A percentile compares a stretch with the other conserved stretches of the same genome.
Conservation (phyloP, 2,797 vertebrate genomes). For the Carapus acus region DNA sequence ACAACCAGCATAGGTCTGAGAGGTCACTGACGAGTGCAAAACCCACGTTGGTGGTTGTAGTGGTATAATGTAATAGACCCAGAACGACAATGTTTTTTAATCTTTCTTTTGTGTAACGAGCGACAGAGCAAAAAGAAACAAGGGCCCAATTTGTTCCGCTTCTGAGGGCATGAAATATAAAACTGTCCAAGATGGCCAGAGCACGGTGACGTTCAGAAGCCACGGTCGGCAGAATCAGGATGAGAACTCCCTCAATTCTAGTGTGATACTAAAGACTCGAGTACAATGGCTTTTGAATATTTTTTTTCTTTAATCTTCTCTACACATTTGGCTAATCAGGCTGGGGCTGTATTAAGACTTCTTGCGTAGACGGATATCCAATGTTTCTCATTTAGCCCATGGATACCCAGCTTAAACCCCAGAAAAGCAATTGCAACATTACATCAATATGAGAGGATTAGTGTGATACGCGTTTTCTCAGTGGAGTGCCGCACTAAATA, state of each 20-base stretch:
- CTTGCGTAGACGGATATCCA: conserved; percentile 28
- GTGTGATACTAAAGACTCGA: conserved; percentile 24
- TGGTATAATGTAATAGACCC: conserved; percentile 41
- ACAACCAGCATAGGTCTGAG: background rate
- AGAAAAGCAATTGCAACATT: conserved; percentile 40
- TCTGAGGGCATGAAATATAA: conserved; percentile 63
- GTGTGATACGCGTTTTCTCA: conserved; percentile 21
- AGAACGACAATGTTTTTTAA: conserved; percentile 53
- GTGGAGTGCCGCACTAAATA: conserved; percentile 17
- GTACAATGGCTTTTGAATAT: conserved; percentile 21
- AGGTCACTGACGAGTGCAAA: conserved; percentile 38
- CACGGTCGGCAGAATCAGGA: conserved; percentile 36
- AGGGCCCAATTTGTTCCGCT: conserved; percentile 65
- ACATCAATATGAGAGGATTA: conserved; percentile 51
- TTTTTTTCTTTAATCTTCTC: conserved; percentile 7
- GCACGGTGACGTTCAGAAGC: conserved; percentile 42
- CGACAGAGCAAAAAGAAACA: conserved; percentile 58
- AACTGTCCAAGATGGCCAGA: conserved; percentile 62
- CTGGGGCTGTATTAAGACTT: conserved; percentile 10
- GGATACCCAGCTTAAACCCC: conserved; percentile 27
- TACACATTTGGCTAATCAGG: conserved; percentile 7
- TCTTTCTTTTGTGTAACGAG: conserved; percentile 61
- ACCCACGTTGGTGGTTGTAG: conserved; percentile 26
- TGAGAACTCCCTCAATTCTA: conserved; percentile 55
- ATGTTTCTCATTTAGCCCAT: conserved; percentile 45